phyloP scores from a whole-genome alignment of 2,888 invertebrate species.

The Caenorhabditis becei region DNA sequence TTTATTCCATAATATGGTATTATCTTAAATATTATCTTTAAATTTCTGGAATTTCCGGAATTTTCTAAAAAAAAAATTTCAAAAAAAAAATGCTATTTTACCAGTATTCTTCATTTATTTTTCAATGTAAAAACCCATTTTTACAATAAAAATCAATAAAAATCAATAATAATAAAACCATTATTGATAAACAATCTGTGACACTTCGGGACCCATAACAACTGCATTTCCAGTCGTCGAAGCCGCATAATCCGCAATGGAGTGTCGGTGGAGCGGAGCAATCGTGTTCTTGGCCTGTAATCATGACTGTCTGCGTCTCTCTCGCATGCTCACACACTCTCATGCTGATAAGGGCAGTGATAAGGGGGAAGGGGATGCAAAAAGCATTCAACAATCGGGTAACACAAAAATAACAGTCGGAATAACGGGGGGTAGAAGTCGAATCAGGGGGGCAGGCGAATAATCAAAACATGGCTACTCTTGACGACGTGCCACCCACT shows the following conservation, averaged over 20 bases:
- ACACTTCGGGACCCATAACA: not conserved
- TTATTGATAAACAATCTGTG: not conserved
- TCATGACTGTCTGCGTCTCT: not conserved
- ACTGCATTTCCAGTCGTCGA: not conserved
- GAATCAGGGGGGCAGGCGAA: no score
- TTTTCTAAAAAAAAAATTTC: no score
- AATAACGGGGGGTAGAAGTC: no score
- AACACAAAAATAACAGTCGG: no score
- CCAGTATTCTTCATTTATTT: no score
- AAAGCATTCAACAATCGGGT: not conserved
- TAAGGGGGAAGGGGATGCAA: not conserved
- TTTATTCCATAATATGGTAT: no score
- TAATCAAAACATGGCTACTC: conserved; percentile 34
- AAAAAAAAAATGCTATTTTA: no score
- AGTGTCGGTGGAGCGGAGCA: conserved; percentile 20
- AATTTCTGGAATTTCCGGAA: no score
- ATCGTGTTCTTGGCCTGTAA: conserved; percentile 23
- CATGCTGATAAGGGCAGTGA: not conserved
- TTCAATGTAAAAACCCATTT: no score
- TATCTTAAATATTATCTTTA: no score
- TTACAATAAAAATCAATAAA: not conserved
- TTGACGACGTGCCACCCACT: conserved; percentile 16
- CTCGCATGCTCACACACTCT: not conserved
- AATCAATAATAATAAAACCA: not conserved
- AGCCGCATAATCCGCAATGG: conserved; percentile 8